These are phyloP conservation scores for Oreohelix idahoensis DNA, from an alignment of 1,140 invertebrate genomes.

Conservation along the genomic window DNA sequence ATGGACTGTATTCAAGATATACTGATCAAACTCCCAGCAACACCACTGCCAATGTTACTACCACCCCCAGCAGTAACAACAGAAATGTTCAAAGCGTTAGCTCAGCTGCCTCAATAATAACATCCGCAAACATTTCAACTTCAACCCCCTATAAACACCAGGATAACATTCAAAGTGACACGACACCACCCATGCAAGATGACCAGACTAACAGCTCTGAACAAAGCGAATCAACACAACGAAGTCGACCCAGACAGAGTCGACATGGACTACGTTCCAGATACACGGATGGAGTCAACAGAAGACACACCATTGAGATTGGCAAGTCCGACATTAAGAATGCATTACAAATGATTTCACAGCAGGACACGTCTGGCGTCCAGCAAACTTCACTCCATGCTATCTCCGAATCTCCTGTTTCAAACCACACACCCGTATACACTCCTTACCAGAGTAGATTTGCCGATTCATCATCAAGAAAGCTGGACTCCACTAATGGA, in stretches of 20 bases:
- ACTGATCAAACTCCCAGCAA: not conserved
- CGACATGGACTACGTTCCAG: not conserved
- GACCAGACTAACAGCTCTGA: not conserved
- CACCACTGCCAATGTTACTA: not conserved
- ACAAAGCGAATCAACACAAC: not conserved
- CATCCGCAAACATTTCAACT: too few species aligned
- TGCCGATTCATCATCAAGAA: not conserved
- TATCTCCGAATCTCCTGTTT: not conserved
- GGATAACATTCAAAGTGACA: too few species aligned
- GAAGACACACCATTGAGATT: slow-evolving; percentile 18
- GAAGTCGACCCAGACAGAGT: not conserved
- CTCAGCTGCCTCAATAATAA: too few species aligned
- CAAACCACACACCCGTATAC: not conserved
- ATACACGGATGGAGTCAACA: slow-evolving; percentile 14
- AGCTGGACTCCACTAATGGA: not conserved
- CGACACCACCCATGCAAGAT: not conserved
- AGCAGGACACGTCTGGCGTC: not conserved
- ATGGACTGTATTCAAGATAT: not conserved
- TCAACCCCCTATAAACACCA: not conserved
- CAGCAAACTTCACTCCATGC: not conserved
- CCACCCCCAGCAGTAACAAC: not conserved
- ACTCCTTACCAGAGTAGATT: not conserved
- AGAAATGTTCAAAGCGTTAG: not conserved
- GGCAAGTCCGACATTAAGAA: not conserved
- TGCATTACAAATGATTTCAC: not conserved